Evolutionary conservation across 2,113 vertebrate genomes (phyloP).

Genomic region (Lagenorhynchus albirostris): DNA sequence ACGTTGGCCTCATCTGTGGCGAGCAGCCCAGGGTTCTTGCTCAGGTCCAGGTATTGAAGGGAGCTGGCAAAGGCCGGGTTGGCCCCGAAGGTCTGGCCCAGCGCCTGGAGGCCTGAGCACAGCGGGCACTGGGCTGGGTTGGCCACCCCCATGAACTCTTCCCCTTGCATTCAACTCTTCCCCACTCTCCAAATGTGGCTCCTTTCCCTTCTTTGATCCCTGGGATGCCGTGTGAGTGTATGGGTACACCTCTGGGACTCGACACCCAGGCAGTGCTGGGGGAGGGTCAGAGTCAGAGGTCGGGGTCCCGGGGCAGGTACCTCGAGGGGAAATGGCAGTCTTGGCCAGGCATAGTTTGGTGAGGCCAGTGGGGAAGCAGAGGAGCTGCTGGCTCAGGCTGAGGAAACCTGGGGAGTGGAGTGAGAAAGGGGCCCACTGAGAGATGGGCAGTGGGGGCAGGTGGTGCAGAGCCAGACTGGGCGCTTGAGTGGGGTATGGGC

Average conservation of each 20-base stretch:
- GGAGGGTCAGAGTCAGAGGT: neutral
- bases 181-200: neutral
- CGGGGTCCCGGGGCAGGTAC: slow-evolving; percentile 71
- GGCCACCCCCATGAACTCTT: neutral
- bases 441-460: neutral
- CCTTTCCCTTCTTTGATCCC: neutral
- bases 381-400: slow-evolving; percentile 91
- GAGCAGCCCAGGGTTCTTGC: slow-evolving; percentile 91
- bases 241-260: neutral
- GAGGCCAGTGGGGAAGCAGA: slow-evolving; percentile 90
- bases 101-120: slow-evolving; percentile 87
- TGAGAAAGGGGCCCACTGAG: neutral
- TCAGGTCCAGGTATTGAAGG: slow-evolving; percentile 91
- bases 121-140: slow-evolving; percentile 61
- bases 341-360: slow-evolving; percentile 91
- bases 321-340: slow-evolving; percentile 90
- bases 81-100: slow-evolving; percentile 91
- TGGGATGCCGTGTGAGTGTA: neutral
- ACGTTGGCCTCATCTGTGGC: slow-evolving; percentile 92
- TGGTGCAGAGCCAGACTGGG: neutral
- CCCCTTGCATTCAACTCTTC: neutral
- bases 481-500: neutral
- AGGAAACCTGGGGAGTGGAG: slow-evolving; percentile 81
- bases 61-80: slow-evolving; percentile 92
- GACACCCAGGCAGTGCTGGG: neutral